Percentiles rank a stretch among this genome's conserved stretches.
These are phyloP conservation scores for Opisthocomus hoazin DNA, from an alignment of 2,113 vertebrate genomes.

Conservation along the genomic window DNA sequence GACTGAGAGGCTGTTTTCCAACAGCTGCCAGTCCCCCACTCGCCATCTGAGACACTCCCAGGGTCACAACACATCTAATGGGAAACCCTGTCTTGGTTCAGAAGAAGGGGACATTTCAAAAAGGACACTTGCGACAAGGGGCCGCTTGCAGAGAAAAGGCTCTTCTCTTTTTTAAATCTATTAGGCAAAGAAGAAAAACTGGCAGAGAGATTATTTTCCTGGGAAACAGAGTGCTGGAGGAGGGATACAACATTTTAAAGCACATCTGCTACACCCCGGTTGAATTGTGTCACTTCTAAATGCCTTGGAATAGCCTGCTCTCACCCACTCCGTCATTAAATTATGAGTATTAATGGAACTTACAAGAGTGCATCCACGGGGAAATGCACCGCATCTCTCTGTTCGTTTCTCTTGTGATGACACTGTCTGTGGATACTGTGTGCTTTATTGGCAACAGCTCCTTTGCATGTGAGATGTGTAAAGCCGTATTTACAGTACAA, in stretches of 20 bases:
- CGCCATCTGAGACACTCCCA: not conserved
- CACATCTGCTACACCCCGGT: not conserved
- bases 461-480: constrained; percentile 7
- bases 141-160: not conserved
- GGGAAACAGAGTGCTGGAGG: not conserved
- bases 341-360: constrained; percentile 24
- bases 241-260: not conserved
- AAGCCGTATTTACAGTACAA: constrained; percentile 32
- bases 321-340: not conserved
- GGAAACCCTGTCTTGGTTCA: not conserved
- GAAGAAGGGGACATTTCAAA: not conserved
- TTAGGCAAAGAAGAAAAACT: not conserved
- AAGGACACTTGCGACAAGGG: not conserved
- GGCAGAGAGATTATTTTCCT: not conserved
- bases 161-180: not conserved
- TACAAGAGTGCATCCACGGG: not conserved
- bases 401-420: not conserved
- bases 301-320: not conserved
- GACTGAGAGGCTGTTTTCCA: not conserved
- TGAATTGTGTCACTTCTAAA: not conserved
- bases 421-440: not conserved
- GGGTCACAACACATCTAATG: not conserved
- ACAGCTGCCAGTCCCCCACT: not conserved
- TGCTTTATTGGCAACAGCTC: constrained; percentile 29
- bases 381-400: not conserved